Percentiles rank a stretch among this genome's conserved stretches.
These are phyloP conservation scores for Chamaetylas fuelleborni DNA, from an alignment of 2,113 vertebrate genomes.

Conservation along the genomic window DNA sequence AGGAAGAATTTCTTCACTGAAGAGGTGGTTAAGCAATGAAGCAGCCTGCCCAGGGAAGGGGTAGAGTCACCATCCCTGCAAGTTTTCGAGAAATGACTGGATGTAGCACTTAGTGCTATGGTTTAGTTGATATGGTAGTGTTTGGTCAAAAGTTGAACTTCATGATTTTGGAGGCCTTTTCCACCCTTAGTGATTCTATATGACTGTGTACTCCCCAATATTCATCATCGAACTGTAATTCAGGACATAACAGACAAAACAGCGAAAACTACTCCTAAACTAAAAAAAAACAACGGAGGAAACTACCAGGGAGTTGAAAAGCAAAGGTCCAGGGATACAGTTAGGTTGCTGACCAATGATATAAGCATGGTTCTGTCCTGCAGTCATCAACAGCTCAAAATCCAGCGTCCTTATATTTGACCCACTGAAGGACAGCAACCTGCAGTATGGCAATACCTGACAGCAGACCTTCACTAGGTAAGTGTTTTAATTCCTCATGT, in stretches of 20 bases:
- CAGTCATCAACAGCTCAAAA: neutral
- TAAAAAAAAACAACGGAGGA: too few species aligned
- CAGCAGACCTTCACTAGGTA: neutral
- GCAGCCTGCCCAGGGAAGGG: neutral
- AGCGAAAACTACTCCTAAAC: neutral
- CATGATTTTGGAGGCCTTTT: neutral
- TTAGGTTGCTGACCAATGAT: neutral
- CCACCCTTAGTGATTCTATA: neutral
- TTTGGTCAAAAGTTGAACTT: neutral
- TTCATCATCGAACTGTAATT: neutral
- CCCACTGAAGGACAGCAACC: neutral
- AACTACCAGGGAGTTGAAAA: neutral
- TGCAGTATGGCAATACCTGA: accelerated
- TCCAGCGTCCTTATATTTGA: neutral
- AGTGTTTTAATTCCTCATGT: neutral
- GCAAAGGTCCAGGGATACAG: neutral
- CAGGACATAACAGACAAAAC: neutral
- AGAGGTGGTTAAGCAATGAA: neutral
- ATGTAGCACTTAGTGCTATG: neutral
- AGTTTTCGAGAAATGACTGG: neutral
- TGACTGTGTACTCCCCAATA: neutral
- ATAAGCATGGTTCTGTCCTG: neutral
- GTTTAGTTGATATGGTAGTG: neutral
- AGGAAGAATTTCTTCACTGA: neutral
- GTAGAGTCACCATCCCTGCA: neutral